A percentile compares a stretch with the other conserved stretches of the same genome.
Conservation (phyloP, 2,888 invertebrate genomes). For the Chorisops tibialis region DNA sequence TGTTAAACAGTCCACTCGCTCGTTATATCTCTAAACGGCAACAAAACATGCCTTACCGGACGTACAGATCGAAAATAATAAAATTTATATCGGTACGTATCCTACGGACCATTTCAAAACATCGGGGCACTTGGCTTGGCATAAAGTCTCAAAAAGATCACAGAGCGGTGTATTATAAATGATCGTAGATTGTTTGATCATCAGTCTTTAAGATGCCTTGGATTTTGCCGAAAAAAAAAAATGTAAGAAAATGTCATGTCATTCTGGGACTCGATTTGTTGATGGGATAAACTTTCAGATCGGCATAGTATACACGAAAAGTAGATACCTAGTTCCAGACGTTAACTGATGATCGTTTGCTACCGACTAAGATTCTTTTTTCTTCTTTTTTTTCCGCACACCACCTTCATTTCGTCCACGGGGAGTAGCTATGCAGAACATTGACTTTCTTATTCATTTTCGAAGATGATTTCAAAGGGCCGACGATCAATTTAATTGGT, state of each 20-base stretch:
- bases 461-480: conserved; percentile 1
- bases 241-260: conserved; percentile 21
- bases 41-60: conserved; percentile 19
- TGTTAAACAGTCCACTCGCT: conserved; percentile 44
- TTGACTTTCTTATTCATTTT: conserved; percentile 14
- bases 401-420: neutral
- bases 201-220: conserved; percentile 22
- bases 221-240: conserved; percentile 28
- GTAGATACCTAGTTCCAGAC: conserved; percentile 13
- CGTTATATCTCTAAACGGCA: conserved; percentile 6
- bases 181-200: conserved; percentile 27
- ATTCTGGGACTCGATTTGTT: conserved; percentile 11
- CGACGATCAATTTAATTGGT: conserved; percentile 24
- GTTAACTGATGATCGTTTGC: conserved; percentile 27
- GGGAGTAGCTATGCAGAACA: conserved; percentile 14
- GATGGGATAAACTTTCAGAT: conserved; percentile 15
- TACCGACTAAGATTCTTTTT: conserved; percentile 21
- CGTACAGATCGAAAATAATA: neutral
- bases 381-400: neutral
- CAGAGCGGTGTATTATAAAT: conserved; percentile 30
- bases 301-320: conserved; percentile 16
- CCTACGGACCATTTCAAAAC: too few relatives aligned
- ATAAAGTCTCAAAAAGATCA: conserved; percentile 17
- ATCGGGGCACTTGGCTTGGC: conserved; percentile 16
- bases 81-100: conserved; percentile 9